Percentiles rank a stretch among this genome's conserved stretches.
These are phyloP conservation scores for Drosophila chauvacae DNA, from an alignment of 1,140 invertebrate species.

Conservation along the genomic window DNA sequence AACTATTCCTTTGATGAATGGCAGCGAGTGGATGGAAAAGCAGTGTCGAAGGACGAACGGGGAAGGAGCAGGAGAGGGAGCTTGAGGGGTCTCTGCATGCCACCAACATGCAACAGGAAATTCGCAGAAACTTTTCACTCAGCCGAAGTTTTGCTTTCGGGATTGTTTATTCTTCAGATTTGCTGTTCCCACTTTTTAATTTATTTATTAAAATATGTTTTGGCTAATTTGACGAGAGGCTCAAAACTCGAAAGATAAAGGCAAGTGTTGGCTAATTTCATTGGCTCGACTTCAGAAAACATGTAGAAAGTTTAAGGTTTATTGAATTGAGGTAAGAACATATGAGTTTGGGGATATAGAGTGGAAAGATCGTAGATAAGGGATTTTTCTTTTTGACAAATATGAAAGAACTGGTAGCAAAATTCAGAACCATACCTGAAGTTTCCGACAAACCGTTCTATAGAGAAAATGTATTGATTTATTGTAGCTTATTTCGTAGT, in stretches of 20 bases:
- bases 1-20: slow-evolving; percentile 54
- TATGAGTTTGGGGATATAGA: not conserved
- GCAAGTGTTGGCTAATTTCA: slow-evolving; percentile 9
- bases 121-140: slow-evolving; percentile 50
- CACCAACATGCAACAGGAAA: slow-evolving; percentile 56
- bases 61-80: not conserved
- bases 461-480: not conserved
- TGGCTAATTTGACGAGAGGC: not conserved
- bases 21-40: not conserved
- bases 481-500: not conserved
- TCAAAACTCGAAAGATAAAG: not conserved
- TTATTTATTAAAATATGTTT: slow-evolving; percentile 57
- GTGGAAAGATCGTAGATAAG: no score
- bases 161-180: slow-evolving; percentile 36
- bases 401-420: no score
- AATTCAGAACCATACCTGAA: no score
- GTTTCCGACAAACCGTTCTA: no score
- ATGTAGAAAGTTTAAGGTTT: not conserved
- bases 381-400: no score
- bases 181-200: slow-evolving; percentile 30
- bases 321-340: not conserved
- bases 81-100: slow-evolving; percentile 9
- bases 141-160: slow-evolving; percentile 23
- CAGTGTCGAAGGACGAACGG: slow-evolving; percentile 7
- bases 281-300: not conserved